Conservation (phyloP, 2,113 vertebrate species). For the rat (Rattus norvegicus) region GRCr8 NC_086024.1:139255001-139255500, state of each 20-base stretch:
- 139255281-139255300: neutral
- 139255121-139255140: too few species aligned
- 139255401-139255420: too few species aligned
- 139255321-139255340: neutral
- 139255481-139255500: too few species aligned
- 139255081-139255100: rapidly evolving
- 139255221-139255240: rapidly evolving
- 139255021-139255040: too few species aligned
- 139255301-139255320: neutral
- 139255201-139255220: too few species aligned
- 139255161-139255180: too few species aligned
- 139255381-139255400: neutral
- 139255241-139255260: neutral
- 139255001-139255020: too few species aligned
- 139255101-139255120: neutral
- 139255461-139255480: neutral
- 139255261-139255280: neutral
- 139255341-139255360: neutral
- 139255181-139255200: too few species aligned
- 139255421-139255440: too few species aligned
- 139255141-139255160: too few species aligned
- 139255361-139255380: neutral
- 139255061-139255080: neutral
- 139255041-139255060: neutral
- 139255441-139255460: too few species aligned